These are phyloP conservation scores for Xiphias gladius DNA, from an alignment of 2,113 vertebrate genomes.

Conservation along the genomic window DNA sequence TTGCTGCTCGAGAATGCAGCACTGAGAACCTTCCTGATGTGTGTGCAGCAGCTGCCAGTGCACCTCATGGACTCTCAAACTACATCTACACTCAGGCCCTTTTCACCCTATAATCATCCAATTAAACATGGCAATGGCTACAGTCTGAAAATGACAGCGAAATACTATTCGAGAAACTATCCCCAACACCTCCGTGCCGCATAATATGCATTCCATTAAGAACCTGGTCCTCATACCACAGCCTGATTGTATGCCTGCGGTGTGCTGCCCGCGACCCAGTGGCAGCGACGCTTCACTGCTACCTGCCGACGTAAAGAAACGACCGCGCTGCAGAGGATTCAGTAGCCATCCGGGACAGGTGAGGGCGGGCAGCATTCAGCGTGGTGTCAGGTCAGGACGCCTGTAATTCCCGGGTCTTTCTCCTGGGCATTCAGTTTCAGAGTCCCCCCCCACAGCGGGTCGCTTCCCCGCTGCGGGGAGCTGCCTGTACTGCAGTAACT, in stretches of 20 bases:
- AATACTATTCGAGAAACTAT: neutral
- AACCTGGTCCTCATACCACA: conserved; percentile 55
- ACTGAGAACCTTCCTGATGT: neutral
- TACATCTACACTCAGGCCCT: too few relatives aligned
- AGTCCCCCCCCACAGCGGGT: conserved; percentile 60
- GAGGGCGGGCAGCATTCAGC: neutral
- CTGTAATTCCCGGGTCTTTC: conserved; percentile 15
- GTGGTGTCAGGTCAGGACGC: neutral
- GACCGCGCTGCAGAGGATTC: neutral
- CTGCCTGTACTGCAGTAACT: conserved; percentile 68
- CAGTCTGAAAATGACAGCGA: neutral
- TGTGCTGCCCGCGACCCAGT: conserved; percentile 43
- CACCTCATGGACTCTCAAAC: neutral
- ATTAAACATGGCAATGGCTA: neutral
- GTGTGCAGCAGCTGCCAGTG: neutral
- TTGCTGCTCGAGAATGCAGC: neutral
- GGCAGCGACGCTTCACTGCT: conserved; percentile 24
- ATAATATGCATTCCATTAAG: conserved; percentile 66
- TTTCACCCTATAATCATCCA: neutral
- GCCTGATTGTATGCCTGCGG: conserved; percentile 40
- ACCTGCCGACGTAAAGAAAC: conserved; percentile 24
- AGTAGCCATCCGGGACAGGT: neutral
- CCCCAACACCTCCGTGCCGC: conserved; percentile 60
- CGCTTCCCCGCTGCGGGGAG: conserved; percentile 46
- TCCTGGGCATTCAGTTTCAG: conserved; percentile 27